Percentiles rank a stretch among this genome's conserved stretches.
Evolutionary conservation across 2,888 invertebrate species (phyloP).

Genomic region (Apamea epomidion): DNA sequence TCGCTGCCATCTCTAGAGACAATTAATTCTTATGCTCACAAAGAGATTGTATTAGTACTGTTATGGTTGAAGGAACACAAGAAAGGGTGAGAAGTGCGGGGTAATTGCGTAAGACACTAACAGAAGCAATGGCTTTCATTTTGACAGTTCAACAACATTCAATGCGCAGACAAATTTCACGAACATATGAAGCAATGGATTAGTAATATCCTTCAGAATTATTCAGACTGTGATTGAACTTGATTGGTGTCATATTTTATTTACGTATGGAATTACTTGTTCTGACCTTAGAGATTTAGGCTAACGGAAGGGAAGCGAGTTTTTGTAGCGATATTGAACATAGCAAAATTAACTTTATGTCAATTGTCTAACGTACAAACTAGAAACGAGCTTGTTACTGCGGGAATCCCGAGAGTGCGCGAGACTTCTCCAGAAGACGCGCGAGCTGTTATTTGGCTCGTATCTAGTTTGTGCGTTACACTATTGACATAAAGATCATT

Average conservation of each 20-base stretch:
- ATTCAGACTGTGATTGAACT: not conserved
- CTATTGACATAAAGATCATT: not conserved
- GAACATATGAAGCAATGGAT: not conserved
- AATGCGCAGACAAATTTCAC: not conserved
- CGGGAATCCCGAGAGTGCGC: not conserved
- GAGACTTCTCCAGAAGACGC: not conserved
- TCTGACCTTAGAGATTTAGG: too few species aligned
- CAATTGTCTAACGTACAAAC: not conserved
- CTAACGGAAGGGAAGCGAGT: not conserved
- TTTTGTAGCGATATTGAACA: not conserved
- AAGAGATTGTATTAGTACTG: conserved; percentile 39
- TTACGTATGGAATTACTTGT: not conserved
- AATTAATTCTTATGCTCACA: conserved; percentile 54
- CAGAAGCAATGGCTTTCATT: not conserved
- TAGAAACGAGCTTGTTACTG: not conserved
- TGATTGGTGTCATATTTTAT: not conserved
- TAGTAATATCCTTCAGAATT: not conserved
- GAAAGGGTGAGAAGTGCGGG: not conserved
- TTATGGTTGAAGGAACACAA: conserved; percentile 4
- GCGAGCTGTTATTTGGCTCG: too few species aligned
- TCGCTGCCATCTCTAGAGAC: conserved; percentile 23
- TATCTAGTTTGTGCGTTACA: not conserved
- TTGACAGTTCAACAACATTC: not conserved
- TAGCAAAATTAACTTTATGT: not conserved
- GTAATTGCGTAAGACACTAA: not conserved